phyloP scores from a whole-genome alignment of 2,113 vertebrate species.

The Gadus macrocephalus region DNA sequence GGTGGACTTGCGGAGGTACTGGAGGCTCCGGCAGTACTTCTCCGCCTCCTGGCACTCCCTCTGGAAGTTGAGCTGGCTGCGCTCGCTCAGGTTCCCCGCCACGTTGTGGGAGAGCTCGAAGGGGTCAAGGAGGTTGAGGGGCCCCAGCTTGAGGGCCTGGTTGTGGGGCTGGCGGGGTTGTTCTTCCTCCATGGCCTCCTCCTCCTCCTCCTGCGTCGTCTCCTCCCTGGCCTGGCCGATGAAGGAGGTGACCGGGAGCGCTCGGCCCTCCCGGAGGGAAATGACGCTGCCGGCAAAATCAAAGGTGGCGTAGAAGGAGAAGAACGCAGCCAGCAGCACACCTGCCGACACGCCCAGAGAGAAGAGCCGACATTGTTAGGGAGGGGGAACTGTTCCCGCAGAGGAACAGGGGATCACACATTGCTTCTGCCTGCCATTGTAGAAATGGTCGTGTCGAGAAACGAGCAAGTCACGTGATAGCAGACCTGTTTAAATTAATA shows the following conservation, averaged over 20 bases:
- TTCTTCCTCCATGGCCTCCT: slow-evolving; percentile 13
- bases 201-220: background rate
- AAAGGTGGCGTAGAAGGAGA: slow-evolving; percentile 76
- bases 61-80: slow-evolving; percentile 68
- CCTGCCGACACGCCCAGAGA: slow-evolving; percentile 53
- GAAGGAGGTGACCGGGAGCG: slow-evolving; percentile 62
- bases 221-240: slow-evolving; percentile 30
- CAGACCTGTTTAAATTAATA: no score
- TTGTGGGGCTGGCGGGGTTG: slow-evolving; percentile 9
- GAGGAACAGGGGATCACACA: no score
- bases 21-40: slow-evolving; percentile 84
- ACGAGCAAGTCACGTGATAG: no score
- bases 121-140: slow-evolving; percentile 87
- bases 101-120: slow-evolving; percentile 91
- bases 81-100: slow-evolving; percentile 81
- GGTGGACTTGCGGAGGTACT: slow-evolving; percentile 77
- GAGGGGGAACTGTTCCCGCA: no score
- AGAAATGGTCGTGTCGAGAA: no score
- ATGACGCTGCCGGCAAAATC: slow-evolving; percentile 77
- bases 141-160: slow-evolving; percentile 62
- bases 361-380: no score
- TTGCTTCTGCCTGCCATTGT: no score
- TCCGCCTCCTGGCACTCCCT: slow-evolving; percentile 75
- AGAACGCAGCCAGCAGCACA: slow-evolving; percentile 82
- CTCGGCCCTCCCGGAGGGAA: slow-evolving; percentile 73